phyloP scores from a whole-genome alignment of 1,140 invertebrate genomes.

The Trichomalopsis sarcophagae region DNA sequence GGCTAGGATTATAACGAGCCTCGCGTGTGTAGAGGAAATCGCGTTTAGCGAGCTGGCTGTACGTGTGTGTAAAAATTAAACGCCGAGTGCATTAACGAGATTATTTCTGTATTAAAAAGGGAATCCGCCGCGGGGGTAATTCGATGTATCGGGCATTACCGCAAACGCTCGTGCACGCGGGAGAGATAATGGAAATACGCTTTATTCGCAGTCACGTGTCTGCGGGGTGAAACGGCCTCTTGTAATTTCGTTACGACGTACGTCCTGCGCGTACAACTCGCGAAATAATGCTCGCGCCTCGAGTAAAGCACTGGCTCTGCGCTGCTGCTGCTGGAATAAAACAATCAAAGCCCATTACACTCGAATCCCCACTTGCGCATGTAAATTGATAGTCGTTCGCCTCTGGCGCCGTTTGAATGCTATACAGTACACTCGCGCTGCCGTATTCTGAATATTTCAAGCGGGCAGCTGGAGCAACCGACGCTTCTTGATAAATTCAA shows the following conservation, averaged over 20 bases:
- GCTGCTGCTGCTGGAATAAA: background rate
- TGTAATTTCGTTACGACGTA: constrained; percentile 30
- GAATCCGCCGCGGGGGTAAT: too few species aligned
- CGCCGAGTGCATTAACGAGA: background rate
- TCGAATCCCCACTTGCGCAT: constrained; percentile 22
- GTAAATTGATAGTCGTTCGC: constrained; percentile 39
- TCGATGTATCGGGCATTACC: too few species aligned
- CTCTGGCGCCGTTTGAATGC: background rate
- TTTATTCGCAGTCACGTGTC: constrained; percentile 25
- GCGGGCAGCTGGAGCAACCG: background rate
- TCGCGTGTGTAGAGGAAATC: background rate
- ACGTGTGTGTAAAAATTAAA: too few species aligned
- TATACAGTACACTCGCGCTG: too few species aligned
- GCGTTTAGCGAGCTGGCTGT: too few species aligned
- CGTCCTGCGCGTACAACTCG: background rate
- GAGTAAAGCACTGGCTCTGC: too few species aligned
- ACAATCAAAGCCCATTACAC: constrained; percentile 37
- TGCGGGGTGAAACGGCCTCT: background rate
- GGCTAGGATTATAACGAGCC: background rate
- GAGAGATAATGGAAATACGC: background rate
- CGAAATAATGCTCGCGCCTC: constrained; percentile 35
- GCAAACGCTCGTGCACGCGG: too few species aligned
- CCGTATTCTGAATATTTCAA: constrained; percentile 34
- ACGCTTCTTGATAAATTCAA: constrained; percentile 19
- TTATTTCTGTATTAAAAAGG: background rate